Conservation (phyloP, 2,797 vertebrate species). For the Orestias chungarensis region DNA sequence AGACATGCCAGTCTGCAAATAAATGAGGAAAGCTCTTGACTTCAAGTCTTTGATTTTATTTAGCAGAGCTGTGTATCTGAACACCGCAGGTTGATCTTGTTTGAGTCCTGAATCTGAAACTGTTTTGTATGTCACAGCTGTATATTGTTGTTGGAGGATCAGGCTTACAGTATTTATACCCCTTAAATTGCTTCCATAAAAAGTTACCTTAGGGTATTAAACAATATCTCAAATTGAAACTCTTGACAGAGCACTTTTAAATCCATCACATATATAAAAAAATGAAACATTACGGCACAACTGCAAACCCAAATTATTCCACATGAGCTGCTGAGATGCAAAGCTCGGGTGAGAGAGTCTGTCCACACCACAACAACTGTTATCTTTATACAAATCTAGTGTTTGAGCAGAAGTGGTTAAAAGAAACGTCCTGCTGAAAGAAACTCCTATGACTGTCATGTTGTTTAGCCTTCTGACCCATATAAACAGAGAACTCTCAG, state of each 20-base stretch:
- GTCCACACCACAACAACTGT: no score
- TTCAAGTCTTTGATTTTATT: neutral
- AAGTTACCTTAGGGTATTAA: neutral
- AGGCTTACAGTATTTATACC: neutral
- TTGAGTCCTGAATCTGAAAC: neutral
- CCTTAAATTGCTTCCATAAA: neutral
- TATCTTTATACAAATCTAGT: no score
- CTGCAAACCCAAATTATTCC: neutral
- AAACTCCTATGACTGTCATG: no score
- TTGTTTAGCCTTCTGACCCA: no score
- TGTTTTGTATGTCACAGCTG: neutral
- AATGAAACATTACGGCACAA: neutral
- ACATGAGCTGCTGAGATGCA: no score
- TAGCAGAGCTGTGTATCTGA: neutral
- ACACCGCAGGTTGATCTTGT: neutral
- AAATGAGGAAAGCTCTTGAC: neutral
- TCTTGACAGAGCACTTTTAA: no score
- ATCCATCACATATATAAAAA: neutral
- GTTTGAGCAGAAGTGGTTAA: no score
- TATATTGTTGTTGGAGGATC: no score
- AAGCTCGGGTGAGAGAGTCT: no score
- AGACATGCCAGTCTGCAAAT: neutral
- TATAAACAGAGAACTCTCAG: no score
- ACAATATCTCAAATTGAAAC: neutral
- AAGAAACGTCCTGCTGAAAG: no score